Conservation (phyloP, 2,113 vertebrate species). For the Apus apus region DNA sequence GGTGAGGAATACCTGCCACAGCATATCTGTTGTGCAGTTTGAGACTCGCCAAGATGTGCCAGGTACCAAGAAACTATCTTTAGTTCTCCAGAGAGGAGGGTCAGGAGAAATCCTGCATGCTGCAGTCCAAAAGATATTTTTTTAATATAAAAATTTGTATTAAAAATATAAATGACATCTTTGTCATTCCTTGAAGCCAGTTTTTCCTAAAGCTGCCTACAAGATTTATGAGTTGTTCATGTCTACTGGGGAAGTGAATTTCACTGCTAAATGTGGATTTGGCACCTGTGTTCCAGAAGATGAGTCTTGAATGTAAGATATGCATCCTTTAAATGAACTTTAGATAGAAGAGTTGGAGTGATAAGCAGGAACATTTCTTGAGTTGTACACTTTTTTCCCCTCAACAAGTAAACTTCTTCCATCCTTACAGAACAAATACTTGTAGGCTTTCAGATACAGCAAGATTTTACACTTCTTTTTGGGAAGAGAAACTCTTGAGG, state of each 20-base stretch:
- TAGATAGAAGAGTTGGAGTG: background rate
- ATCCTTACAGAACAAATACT: background rate
- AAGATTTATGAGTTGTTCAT: background rate
- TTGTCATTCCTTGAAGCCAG: background rate
- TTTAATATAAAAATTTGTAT: background rate
- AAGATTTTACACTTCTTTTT: background rate
- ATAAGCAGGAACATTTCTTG: background rate
- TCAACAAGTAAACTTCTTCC: background rate
- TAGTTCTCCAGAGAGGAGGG: background rate
- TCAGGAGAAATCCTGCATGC: background rate
- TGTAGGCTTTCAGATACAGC: background rate
- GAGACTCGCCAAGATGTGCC: background rate
- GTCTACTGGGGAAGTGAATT: background rate
- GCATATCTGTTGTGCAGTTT: background rate
- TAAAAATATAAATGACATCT: background rate
- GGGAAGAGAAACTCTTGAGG: background rate
- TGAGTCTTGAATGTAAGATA: background rate
- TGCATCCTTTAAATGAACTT: background rate
- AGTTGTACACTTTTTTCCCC: background rate
- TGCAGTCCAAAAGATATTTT: background rate
- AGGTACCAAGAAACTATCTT: background rate
- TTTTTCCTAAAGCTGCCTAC: background rate
- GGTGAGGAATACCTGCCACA: background rate
- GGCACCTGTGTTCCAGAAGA: background rate
- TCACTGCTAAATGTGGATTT: background rate